Evolutionary conservation across 23 tunicate genomes (phyloP), one percentile per base, ranked within the genome.

Genomic region (Ascidia mentula): DNA sequence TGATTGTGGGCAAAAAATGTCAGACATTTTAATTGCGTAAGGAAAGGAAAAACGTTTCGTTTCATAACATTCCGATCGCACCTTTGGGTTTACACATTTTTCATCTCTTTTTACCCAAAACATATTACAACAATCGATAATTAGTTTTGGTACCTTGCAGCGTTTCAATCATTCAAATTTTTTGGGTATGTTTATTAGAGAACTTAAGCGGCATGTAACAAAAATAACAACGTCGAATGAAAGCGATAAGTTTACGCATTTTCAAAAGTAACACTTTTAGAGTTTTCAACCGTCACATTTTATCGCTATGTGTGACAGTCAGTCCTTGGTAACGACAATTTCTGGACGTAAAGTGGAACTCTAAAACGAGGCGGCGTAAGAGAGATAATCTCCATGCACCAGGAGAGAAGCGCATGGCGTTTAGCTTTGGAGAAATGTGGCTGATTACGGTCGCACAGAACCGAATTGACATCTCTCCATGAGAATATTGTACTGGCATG

Each of bases 131-230:
- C n/a, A n/a, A n/a, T n/a, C n/a, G n/a, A n/a, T n/a, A n/a, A n/a
- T n/a, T n/a, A n/a, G n/a, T n/a, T n/a, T n/a, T n/a, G n/a, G n/a
- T n/a, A n/a, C n/a, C n/a, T n/a, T n/a, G n/a, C n/a, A n/a, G n/a
- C n/a, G n/a, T n/a, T n/a, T n/a, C n/a, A n/a, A n/a, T n/a, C n/a
- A n/a, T n/a, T n/a, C n/a, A n/a, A n/a, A n/a, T 53, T 53, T 53
- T 26, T 28, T 53, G 22, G 65, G 65, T 53, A 20, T 53, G 24
- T 53, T 53, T 26, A 9, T 53, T 20, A 26, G 65, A 53, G 65
- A 53, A 53, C 65, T 53, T 53, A 53, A 53, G 65, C 65, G 65
- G 65, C 53, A 28, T 53, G 24, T 20, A 53, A 53, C 65, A 53
- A 53, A 5, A 3, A 53, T 20, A 53, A 53, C 65, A 53, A 53